Conservation (phyloP, 1,140 invertebrate species). For the Eupeodes corollae region DNA sequence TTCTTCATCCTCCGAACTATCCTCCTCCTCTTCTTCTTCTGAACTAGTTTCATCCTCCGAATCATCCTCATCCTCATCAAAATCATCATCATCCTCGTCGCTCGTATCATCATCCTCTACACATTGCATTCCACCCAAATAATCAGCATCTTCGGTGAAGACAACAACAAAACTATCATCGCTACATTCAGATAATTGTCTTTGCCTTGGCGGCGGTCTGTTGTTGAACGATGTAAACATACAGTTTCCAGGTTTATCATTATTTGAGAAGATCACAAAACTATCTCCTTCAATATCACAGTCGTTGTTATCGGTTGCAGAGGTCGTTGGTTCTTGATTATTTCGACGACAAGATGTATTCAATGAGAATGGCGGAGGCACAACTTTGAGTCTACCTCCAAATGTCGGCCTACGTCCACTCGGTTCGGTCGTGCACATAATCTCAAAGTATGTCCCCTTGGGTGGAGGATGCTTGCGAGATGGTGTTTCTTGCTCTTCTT, state of each 20-base stretch:
- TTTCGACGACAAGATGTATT: background rate
- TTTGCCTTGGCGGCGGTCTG: background rate
- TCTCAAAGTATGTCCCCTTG: too few relatives aligned
- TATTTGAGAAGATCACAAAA: background rate
- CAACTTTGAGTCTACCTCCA: background rate
- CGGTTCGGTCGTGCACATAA: background rate
- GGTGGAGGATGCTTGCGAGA: too few relatives aligned
- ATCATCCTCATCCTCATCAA: too few relatives aligned
- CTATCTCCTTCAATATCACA: background rate
- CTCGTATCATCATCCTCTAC: too few relatives aligned
- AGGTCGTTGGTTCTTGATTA: background rate
- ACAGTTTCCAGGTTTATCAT: background rate
- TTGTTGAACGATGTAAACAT: background rate
- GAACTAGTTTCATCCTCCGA: too few relatives aligned
- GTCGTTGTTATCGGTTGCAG: background rate
- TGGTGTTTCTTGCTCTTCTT: background rate
- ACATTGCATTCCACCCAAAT: too few relatives aligned
- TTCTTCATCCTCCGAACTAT: too few relatives aligned
- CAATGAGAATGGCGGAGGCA: background rate
- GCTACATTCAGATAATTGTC: background rate
- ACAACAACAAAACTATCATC: background rate
- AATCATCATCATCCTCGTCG: too few relatives aligned
- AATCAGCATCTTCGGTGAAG: background rate
- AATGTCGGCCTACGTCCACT: background rate
- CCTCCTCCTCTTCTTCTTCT: too few relatives aligned